A percentile compares a stretch with the other conserved stretches of the same genome.
Evolutionary conservation across 2,113 vertebrate genomes (phyloP).

Genomic region (Myotis brandtii): DNA sequence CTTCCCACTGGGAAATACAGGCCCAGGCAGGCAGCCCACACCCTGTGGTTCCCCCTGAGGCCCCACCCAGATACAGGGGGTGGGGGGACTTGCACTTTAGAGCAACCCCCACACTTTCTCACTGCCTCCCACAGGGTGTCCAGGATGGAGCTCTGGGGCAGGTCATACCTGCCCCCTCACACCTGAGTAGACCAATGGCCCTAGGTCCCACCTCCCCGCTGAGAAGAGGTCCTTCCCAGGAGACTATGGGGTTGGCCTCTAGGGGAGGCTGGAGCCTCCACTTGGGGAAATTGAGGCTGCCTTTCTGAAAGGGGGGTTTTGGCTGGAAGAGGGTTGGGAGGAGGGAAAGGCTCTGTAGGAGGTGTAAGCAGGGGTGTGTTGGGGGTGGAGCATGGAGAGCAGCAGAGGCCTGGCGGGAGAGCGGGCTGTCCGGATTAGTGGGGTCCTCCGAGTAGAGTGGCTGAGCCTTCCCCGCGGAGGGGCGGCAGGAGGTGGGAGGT

Average conservation of each 20-base stretch:
- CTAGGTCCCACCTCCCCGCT: conserved; percentile 20
- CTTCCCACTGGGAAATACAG: neutral
- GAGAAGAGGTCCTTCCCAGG: conserved; percentile 5
- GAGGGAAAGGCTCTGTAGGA: neutral
- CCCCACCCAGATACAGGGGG: neutral
- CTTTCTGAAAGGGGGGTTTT: conserved; percentile 9
- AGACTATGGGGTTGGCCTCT: neutral
- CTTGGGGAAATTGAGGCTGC: conserved; percentile 48
- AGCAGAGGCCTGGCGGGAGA: conserved; percentile 50
- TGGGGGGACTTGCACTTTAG: neutral
- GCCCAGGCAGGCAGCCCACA: conserved; percentile 5
- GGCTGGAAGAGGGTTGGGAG: neutral
- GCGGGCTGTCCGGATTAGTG: neutral
- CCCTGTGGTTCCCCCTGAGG: neutral
- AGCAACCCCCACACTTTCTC: neutral
- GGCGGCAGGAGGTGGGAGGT: neutral
- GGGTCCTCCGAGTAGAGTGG: conserved; percentile 37
- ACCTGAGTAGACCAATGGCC: conserved; percentile 15
- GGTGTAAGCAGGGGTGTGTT: conserved; percentile 46
- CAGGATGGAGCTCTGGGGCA: neutral
- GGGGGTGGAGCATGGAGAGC: neutral
- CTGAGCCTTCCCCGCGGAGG: conserved; percentile 64
- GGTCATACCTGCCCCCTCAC: neutral
- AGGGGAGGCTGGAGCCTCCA: neutral
- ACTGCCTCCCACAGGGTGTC: neutral